Percentiles rank a stretch among this genome's conserved stretches.
phyloP scores from a whole-genome alignment of 1,140 invertebrate species.

The Euwallacea fornicatus region DNA sequence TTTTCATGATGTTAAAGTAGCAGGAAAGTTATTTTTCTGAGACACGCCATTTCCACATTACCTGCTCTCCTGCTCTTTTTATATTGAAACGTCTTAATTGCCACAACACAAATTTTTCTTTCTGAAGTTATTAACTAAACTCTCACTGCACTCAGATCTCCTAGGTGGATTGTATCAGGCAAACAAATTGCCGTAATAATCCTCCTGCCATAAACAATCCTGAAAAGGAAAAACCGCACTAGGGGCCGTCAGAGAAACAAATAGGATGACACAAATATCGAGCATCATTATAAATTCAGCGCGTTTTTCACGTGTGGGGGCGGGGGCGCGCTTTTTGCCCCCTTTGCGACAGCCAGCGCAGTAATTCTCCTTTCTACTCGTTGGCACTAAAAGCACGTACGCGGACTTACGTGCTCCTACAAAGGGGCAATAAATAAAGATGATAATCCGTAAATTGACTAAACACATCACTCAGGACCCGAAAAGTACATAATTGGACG shows the following conservation, averaged over 20 bases:
- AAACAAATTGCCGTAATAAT: neutral
- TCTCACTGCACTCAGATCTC: too few species aligned
- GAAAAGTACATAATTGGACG: too few species aligned
- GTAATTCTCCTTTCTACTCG: conserved; percentile 23
- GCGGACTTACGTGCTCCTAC: conserved; percentile 24
- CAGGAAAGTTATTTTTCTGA: too few species aligned
- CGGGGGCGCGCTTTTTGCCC: neutral
- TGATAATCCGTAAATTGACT: conserved; percentile 35
- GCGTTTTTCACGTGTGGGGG: conserved; percentile 21
- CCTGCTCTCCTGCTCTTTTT: too few species aligned
- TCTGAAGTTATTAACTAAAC: too few species aligned
- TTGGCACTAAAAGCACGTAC: conserved; percentile 31
- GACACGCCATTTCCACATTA: too few species aligned
- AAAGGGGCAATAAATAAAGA: conserved; percentile 35
- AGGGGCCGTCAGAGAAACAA: conserved; percentile 21
- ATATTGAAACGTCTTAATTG: too few species aligned
- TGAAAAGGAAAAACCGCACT: neutral
- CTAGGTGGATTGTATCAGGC: too few species aligned
- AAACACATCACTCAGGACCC: conserved; percentile 26
- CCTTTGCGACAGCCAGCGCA: neutral
- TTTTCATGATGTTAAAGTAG: too few species aligned
- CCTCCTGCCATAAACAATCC: neutral
- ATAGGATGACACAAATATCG: conserved; percentile 33
- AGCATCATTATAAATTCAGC: conserved; percentile 33
- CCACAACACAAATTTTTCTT: too few species aligned